Evolutionary conservation across 64 coral and sea anemone genomes (phyloP).

Genomic region (Montipora efflorescens): DNA sequence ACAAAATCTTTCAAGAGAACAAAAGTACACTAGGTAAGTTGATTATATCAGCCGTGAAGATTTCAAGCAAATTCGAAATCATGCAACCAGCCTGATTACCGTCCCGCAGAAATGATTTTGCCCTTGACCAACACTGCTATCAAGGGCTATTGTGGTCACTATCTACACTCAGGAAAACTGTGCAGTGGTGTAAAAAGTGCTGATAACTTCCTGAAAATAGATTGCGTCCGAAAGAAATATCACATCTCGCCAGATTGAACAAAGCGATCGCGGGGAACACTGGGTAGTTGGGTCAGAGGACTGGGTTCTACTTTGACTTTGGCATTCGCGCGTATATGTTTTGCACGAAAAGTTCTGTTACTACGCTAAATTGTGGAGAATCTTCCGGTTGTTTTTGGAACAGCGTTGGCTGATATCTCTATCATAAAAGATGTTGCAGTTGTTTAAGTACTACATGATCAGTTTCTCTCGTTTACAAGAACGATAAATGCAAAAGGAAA

Average conservation of each 20-base stretch:
- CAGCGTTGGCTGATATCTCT: not conserved
- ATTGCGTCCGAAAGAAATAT: no score
- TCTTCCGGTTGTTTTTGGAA: not conserved
- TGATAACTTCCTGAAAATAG: no score
- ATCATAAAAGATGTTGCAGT: not conserved
- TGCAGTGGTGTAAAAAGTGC: no score
- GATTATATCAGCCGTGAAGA: no score
- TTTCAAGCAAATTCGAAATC: not conserved
- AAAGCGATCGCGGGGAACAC: not conserved
- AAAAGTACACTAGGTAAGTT: no score
- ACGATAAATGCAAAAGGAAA: not conserved
- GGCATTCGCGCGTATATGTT: constrained; percentile 9
- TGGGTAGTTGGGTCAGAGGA: not conserved
- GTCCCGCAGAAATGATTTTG: not conserved
- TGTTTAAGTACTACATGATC: not conserved
- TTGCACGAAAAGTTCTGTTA: not conserved
- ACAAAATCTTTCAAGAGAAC: no score
- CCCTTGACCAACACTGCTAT: not conserved
- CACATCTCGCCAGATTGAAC: not conserved
- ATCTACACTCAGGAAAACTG: not conserved
- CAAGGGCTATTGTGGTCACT: not conserved
- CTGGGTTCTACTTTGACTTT: not conserved
- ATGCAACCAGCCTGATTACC: not conserved
- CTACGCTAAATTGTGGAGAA: no score
- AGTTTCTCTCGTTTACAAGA: not conserved